A percentile compares a stretch with the other conserved stretches of the same genome.
Evolutionary conservation across 2,113 vertebrate species (phyloP).

Genomic region (Sinocyclocheilus grahami): DNA sequence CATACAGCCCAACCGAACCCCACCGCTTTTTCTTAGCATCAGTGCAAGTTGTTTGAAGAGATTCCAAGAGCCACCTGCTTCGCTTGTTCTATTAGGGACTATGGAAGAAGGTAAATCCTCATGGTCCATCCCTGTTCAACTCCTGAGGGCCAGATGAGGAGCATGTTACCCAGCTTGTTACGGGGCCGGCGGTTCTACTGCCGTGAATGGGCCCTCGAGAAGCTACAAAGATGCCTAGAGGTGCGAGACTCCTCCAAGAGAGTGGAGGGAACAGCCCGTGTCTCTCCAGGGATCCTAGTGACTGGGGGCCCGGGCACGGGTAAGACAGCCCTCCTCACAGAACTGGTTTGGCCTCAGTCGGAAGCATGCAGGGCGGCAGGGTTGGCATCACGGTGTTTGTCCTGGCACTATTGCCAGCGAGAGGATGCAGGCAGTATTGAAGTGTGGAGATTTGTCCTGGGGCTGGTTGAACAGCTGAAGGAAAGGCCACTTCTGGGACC

Average conservation of each 20-base stretch:
- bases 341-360: slow-evolving; percentile 76
- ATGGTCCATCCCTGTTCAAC: slow-evolving; percentile 35
- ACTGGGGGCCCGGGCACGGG: slow-evolving; percentile 77
- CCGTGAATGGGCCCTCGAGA: slow-evolving; percentile 82
- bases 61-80: slow-evolving; percentile 17
- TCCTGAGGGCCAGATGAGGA: slow-evolving; percentile 66
- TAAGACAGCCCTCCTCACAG: slow-evolving; percentile 77
- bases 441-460: slow-evolving; percentile 74
- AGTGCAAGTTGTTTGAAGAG: not conserved
- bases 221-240: slow-evolving; percentile 75
- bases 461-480: slow-evolving; percentile 77
- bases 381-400: slow-evolving; percentile 74
- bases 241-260: slow-evolving; percentile 52
- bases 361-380: slow-evolving; percentile 60
- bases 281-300: slow-evolving; percentile 71
- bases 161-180: slow-evolving; percentile 68
- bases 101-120: slow-evolving; percentile 61
- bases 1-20: not conserved
- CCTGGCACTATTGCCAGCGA: slow-evolving; percentile 78
- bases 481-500: slow-evolving; percentile 68
- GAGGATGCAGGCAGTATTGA: slow-evolving; percentile 72
- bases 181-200: slow-evolving; percentile 78
- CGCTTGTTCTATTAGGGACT: slow-evolving; percentile 32
- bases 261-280: not conserved
- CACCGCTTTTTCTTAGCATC: slow-evolving; percentile 10